These are phyloP conservation scores for Globia sparganii DNA, from an alignment of 2,888 invertebrate species.

Conservation along the genomic window DNA sequence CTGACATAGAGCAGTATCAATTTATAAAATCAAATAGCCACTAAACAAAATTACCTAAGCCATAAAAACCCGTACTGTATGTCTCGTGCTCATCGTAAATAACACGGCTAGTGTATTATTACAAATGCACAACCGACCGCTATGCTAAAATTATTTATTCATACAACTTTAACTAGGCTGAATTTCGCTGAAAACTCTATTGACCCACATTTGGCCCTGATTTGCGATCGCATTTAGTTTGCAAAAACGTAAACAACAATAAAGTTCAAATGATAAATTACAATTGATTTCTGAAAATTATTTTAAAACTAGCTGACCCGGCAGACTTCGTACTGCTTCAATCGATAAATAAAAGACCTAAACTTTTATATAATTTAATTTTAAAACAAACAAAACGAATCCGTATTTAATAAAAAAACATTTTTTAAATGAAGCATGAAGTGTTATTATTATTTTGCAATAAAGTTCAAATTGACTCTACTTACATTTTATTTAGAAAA, in stretches of 20 bases:
- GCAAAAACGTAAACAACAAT: background rate
- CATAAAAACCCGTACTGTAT: conserved; percentile 27
- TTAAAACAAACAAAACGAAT: too few relatives aligned
- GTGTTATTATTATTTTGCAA: too few relatives aligned
- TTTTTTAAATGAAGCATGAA: too few relatives aligned
- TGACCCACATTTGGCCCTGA: conserved; percentile 47
- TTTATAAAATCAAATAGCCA: conserved; percentile 33
- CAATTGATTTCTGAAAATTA: too few relatives aligned
- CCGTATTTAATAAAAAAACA: too few relatives aligned
- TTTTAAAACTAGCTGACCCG: too few relatives aligned
- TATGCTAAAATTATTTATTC: conserved; percentile 48
- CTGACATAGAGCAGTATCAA: background rate
- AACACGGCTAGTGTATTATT: conserved; percentile 40
- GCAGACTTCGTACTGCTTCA: too few relatives aligned
- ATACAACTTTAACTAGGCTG: conserved; percentile 32
- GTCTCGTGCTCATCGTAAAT: conserved; percentile 48
- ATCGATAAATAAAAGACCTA: too few relatives aligned
- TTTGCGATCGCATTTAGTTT: background rate
- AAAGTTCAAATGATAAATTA: too few relatives aligned
- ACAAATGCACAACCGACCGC: conserved; percentile 31
- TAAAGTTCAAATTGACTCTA: too few relatives aligned
- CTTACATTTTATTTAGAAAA: too few relatives aligned
- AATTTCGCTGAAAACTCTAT: conserved; percentile 34
- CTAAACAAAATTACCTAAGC: background rate
- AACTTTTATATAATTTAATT: too few relatives aligned